Evolutionary conservation across 2,797 vertebrate species (phyloP), one percentile per base, ranked within the genome.

Genomic region (Clarias platycephalus): DNA sequence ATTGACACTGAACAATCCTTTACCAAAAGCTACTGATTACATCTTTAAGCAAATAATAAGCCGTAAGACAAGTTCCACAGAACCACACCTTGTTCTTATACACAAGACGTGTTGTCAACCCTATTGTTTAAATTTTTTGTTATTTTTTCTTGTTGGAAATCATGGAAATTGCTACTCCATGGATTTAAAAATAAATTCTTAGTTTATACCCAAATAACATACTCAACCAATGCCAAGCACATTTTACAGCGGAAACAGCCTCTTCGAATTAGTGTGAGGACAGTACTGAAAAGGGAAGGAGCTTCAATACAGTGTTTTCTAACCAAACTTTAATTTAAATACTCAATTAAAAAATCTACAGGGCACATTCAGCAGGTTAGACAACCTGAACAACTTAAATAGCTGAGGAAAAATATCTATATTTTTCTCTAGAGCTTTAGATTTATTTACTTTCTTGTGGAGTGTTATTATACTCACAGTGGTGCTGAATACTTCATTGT

Each of bases 401-500:
- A 78, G 12, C 31, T 1, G 22, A 22, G 20, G 24, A 31, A 31
- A 60, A 3, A 13, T 44, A 76, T 5, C 10, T 78, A 37, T n/a
- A 40, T 4, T 78, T 62, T 16, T n/a, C 20, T 60, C 55, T 77
- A 62, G 34, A 62, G 58, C 57, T 63, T 40, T 63, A 62, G n/a
- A 2, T 79, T 26, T n/a, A 34, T 5, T 53, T 31, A 20, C 53
- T 24, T 28, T 60, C 24, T 37, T 37, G 12, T 24, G 28, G 2
- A 71, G 12, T 71, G 67, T 40, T n/a, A 80, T n/a, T 15, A 20
- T 28, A 92, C 96, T 96, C 93, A 98, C 98, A 68, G 95, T 95
- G 60, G 97, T 98, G 89, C 95, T 97, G 87, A 97, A 98, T 89
- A 99, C 96, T 89, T 98, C 97, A 87, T 99, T 98, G 92, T 98